These are phyloP conservation scores for Manis javanica DNA, from an alignment of 2,797 vertebrate genomes.

Conservation along the genomic window DNA sequence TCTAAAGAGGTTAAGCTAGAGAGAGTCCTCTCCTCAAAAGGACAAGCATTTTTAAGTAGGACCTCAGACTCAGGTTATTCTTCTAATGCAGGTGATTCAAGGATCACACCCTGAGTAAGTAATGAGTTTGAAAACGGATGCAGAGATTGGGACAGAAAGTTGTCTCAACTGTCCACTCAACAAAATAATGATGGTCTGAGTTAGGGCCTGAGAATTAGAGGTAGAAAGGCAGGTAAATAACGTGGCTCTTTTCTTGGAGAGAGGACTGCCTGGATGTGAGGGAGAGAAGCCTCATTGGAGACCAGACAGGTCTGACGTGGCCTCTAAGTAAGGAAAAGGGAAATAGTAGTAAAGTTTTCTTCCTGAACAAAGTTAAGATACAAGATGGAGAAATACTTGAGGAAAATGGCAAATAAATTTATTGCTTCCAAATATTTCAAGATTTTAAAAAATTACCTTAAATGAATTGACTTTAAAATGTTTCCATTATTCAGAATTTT, in stretches of 20 bases:
- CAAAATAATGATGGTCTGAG: neutral
- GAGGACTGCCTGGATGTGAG: neutral
- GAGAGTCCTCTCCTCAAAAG: neutral
- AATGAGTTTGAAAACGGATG: neutral
- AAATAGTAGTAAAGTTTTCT: neutral
- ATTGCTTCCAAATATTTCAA: neutral
- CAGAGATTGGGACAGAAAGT: neutral
- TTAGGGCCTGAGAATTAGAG: neutral
- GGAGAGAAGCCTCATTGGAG: neutral
- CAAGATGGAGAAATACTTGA: neutral
- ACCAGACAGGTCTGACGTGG: neutral
- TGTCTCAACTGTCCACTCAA: neutral
- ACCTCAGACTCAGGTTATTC: neutral
- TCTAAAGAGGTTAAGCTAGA: neutral
- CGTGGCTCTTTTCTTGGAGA: neutral
- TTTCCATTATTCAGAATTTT: slow-evolving; percentile 4
- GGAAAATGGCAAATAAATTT: neutral
- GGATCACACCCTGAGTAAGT: neutral
- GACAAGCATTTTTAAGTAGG: neutral
- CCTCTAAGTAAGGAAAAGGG: neutral
- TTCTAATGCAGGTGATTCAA: neutral
- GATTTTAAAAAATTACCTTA: neutral
- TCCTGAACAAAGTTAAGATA: neutral
- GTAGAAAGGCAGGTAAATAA: neutral
- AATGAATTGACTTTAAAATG: neutral